These are phyloP conservation scores for Dufourea novaeangliae DNA, from an alignment of 1,140 invertebrate species.

Conservation along the genomic window DNA sequence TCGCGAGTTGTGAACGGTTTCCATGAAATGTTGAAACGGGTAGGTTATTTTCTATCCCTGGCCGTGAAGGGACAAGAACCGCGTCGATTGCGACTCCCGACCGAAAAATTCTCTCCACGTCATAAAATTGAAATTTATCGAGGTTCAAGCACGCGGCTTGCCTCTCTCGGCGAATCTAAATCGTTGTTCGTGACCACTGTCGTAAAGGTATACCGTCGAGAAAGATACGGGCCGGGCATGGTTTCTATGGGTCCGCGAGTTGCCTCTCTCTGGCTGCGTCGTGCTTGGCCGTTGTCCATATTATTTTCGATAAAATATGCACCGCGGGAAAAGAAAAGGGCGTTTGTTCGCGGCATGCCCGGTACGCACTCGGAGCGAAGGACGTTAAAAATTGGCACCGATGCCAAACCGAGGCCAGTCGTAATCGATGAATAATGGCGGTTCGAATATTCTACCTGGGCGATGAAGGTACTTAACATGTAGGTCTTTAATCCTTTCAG, in stretches of 20 bases:
- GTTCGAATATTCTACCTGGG: conserved; percentile 19
- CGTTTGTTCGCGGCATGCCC: not conserved
- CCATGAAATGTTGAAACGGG: too few relatives aligned
- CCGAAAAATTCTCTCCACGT: conserved; percentile 5
- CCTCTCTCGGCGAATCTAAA: conserved; percentile 25
- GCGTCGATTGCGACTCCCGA: not conserved
- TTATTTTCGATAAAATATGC: conserved; percentile 60
- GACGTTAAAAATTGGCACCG: conserved; percentile 55
- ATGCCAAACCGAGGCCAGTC: conserved; percentile 22
- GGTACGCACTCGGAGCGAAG: conserved; percentile 18
- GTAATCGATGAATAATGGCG: conserved; percentile 56
- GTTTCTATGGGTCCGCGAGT: not conserved
- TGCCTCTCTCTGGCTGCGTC: not conserved
- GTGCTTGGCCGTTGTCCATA: conserved; percentile 59
- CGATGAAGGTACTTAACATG: conserved; percentile 23
- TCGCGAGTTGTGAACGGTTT: not conserved
- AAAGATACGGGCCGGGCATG: not conserved
- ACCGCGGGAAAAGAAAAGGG: conserved; percentile 24
- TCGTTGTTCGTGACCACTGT: conserved; percentile 27
- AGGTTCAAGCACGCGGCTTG: not conserved
- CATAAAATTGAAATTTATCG: conserved; percentile 43
- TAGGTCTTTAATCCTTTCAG: not conserved
- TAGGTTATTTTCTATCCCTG: not conserved
- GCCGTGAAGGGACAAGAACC: not conserved
- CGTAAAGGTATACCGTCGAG: conserved; percentile 1